Evolutionary conservation across 2,113 vertebrate genomes (phyloP).

Genomic region (Chamaetylas fuelleborni): DNA sequence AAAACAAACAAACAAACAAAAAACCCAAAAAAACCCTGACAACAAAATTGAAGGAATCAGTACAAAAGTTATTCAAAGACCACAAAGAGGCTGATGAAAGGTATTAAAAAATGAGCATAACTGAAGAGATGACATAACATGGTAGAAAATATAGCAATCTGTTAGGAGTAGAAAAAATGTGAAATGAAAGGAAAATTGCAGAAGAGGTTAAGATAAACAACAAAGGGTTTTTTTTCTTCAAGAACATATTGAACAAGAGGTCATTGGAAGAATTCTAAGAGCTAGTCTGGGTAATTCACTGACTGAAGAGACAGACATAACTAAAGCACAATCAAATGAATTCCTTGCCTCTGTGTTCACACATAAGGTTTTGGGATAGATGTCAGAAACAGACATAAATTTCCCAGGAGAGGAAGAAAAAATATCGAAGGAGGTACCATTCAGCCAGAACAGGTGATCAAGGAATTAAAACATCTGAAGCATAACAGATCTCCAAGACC

Average conservation of each 20-base stretch:
- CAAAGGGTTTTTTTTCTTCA: slow-evolving; percentile 22
- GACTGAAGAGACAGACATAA: slow-evolving; percentile 59
- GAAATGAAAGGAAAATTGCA: slow-evolving; percentile 55
- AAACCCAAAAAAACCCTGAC: rapidly evolving
- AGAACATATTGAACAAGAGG: slow-evolving; percentile 54
- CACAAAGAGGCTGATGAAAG: background rate
- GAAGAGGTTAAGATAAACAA: slow-evolving; percentile 64
- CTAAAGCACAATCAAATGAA: slow-evolving; percentile 72
- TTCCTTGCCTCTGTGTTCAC: slow-evolving; percentile 60
- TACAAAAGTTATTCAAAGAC: background rate
- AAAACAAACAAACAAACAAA: too few species aligned
- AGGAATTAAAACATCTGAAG: slow-evolving; percentile 66
- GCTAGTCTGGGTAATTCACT: slow-evolving; percentile 63
- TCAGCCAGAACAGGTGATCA: slow-evolving; percentile 56
- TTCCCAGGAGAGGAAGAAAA: slow-evolving; percentile 65
- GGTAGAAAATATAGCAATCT: background rate
- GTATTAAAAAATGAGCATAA: background rate
- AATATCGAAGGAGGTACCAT: slow-evolving; percentile 7
- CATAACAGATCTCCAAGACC: slow-evolving; percentile 39
- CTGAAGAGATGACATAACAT: background rate
- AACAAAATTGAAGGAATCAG: background rate
- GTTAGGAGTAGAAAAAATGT: slow-evolving; percentile 10
- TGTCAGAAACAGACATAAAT: slow-evolving; percentile 70
- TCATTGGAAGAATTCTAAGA: slow-evolving; percentile 66
- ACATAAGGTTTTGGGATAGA: slow-evolving; percentile 53